phyloP scores from a whole-genome alignment of 2,797 vertebrate species.

The Thaleichthys pacificus region DNA sequence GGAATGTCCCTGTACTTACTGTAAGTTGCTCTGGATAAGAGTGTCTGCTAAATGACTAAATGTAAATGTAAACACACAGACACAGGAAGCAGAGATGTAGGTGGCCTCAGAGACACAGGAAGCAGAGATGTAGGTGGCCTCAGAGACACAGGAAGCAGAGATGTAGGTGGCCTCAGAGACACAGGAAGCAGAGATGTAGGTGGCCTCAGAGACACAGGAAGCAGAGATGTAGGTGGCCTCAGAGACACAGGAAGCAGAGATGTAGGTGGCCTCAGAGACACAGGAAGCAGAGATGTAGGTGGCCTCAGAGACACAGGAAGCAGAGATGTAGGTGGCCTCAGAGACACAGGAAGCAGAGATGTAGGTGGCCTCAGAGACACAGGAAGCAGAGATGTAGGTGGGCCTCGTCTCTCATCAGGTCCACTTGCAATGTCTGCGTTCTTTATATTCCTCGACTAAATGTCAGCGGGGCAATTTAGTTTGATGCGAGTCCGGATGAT shows the following conservation, averaged over 20 bases:
- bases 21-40: too few relatives aligned
- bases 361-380: not conserved
- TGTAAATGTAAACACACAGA: too few relatives aligned
- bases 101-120: too few relatives aligned
- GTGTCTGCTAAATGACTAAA: too few relatives aligned
- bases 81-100: not conserved
- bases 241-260: not conserved
- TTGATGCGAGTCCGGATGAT: not conserved
- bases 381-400: not conserved
- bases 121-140: not conserved
- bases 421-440: not conserved
- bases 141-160: not conserved
- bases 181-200: not conserved
- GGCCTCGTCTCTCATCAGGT: not conserved
- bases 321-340: not conserved
- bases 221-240: not conserved
- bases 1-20: too few relatives aligned
- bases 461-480: constrained; percentile 7
- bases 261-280: not conserved
- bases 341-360: not conserved
- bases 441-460: not conserved
- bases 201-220: not conserved
- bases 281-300: not conserved
- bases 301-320: not conserved
- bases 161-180: not conserved